Conservation (phyloP, 2,113 vertebrate species). For the Pseudopodoces humilis region DNA sequence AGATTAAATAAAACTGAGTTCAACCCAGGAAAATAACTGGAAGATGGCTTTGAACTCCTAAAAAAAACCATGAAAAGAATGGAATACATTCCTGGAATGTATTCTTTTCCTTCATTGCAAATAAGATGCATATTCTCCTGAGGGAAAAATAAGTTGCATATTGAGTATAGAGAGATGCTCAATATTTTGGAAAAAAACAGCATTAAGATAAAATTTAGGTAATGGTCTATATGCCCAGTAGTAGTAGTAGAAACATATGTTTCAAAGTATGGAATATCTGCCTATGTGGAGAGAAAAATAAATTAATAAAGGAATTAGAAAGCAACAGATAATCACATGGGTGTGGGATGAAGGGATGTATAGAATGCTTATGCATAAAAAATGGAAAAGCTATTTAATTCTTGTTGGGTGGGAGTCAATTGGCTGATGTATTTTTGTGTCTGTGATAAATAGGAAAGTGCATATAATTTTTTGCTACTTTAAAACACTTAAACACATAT, state of each 20-base stretch:
- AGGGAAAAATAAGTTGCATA: not conserved
- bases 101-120: not conserved
- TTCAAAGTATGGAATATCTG: not conserved
- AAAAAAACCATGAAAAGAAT: not conserved
- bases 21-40: not conserved
- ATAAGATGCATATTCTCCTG: not conserved
- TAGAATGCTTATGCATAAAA: not conserved
- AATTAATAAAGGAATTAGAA: not conserved
- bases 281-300: not conserved
- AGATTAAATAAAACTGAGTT: not conserved
- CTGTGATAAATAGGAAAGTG: not conserved
- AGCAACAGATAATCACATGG: fast-evolving
- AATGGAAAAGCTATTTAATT: not conserved
- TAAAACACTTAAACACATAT: not conserved
- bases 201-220: not conserved
- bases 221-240: not conserved
- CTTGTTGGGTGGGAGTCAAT: not conserved
- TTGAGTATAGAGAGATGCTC: not conserved
- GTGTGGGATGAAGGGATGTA: not conserved
- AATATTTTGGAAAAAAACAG: not conserved
- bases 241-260: not conserved
- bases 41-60: not conserved
- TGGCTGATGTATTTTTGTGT: not conserved
- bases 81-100: not conserved
- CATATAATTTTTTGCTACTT: not conserved